These are phyloP conservation scores for Drosophila borealis DNA, from an alignment of 2,888 invertebrate genomes.

Conservation along the genomic window DNA sequence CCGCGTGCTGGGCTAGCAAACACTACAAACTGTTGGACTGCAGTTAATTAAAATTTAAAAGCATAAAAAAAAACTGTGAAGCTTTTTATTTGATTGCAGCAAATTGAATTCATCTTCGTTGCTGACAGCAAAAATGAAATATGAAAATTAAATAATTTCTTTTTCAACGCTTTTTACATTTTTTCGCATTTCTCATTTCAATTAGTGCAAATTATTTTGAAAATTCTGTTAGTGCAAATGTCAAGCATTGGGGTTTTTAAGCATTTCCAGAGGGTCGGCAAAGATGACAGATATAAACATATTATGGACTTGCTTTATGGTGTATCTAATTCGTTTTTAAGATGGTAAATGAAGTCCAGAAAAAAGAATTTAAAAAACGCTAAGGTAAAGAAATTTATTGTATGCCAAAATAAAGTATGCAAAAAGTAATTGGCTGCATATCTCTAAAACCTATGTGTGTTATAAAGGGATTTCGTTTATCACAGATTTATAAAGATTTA, in stretches of 20 bases:
- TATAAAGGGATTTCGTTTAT: too few species aligned
- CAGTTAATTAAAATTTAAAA: slow-evolving; percentile 53
- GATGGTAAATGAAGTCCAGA: too few species aligned
- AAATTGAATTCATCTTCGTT: slow-evolving; percentile 51
- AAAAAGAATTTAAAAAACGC: too few species aligned
- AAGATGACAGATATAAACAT: neutral
- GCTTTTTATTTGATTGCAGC: slow-evolving; percentile 62
- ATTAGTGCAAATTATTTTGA: slow-evolving; percentile 58
- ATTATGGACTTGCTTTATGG: neutral
- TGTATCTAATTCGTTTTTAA: too few species aligned
- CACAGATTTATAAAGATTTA: too few species aligned
- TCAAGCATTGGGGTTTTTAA: slow-evolving; percentile 11
- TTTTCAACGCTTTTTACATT: slow-evolving; percentile 14
- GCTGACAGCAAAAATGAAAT: slow-evolving; percentile 51
- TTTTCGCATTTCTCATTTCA: slow-evolving; percentile 66
- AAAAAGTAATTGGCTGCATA: too few species aligned
- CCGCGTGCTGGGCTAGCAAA: neutral
- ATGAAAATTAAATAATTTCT: slow-evolving; percentile 56
- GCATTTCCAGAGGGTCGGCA: too few species aligned
- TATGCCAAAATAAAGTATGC: too few species aligned
- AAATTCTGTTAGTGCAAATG: slow-evolving; percentile 41
- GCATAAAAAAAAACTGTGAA: slow-evolving; percentile 30
- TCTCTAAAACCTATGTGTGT: too few species aligned
- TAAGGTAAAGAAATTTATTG: too few species aligned
- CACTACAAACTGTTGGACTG: slow-evolving; percentile 13